A percentile compares a stretch with the other conserved stretches of the same genome.
These are phyloP conservation scores for Calypte anna DNA, from an alignment of 2,113 vertebrate species.

Conservation along the genomic window DNA sequence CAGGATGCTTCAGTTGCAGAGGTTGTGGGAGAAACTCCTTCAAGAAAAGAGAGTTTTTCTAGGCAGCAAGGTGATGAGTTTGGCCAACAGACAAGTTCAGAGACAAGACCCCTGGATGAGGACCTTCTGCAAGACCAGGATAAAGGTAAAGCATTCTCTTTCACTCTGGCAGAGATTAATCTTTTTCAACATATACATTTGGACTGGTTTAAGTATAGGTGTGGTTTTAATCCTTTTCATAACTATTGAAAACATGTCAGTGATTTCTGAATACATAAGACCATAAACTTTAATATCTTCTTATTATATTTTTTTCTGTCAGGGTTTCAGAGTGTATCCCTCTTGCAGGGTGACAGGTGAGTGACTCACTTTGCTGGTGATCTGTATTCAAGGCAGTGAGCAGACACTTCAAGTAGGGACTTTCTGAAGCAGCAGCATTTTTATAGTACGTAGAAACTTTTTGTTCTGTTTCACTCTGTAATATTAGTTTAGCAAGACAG, in stretches of 20 bases:
- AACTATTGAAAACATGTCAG: background rate
- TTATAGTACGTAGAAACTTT: constrained; percentile 18
- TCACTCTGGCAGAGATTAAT: background rate
- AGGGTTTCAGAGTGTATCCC: background rate
- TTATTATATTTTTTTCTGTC: background rate
- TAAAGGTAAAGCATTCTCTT: constrained; percentile 39
- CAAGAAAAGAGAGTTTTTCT: background rate
- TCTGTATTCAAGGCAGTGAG: constrained; percentile 20
- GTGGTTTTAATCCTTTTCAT: constrained; percentile 13
- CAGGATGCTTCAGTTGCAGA: background rate
- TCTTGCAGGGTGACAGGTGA: background rate
- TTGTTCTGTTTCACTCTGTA: constrained; percentile 42
- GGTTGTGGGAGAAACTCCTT: background rate
- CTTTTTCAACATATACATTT: background rate
- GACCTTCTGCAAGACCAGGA: background rate
- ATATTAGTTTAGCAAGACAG: background rate
- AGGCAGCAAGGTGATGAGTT: background rate
- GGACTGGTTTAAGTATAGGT: background rate
- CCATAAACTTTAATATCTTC: background rate
- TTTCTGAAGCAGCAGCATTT: constrained; percentile 28
- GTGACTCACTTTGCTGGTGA: constrained; percentile 22
- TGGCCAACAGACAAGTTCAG: background rate
- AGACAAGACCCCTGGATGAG: background rate
- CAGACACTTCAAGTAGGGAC: constrained; percentile 4
- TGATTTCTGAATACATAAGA: background rate